Conservation (phyloP, 2,113 vertebrate species). For the Mus spicilegus region DNA sequence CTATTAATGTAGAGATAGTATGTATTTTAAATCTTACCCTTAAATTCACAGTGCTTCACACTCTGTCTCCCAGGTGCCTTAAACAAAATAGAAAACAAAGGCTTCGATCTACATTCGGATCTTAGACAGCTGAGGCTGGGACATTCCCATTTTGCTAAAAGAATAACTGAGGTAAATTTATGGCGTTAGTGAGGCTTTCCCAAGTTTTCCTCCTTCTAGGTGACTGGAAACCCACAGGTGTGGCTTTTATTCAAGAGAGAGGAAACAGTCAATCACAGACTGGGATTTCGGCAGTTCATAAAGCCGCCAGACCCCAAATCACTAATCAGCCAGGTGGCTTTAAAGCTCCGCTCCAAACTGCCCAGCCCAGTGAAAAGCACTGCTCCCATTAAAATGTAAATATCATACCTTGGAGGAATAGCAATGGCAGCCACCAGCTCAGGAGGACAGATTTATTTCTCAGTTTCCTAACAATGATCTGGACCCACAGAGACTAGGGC, state of each 20-base stretch:
- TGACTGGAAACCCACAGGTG: slow-evolving; percentile 72
- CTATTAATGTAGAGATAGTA: slow-evolving; percentile 51
- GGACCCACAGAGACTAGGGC: not conserved
- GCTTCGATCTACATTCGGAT: not conserved
- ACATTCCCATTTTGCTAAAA: slow-evolving; percentile 65
- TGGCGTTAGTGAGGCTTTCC: slow-evolving; percentile 21
- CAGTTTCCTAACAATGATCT: slow-evolving; percentile 40
- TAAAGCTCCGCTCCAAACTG: slow-evolving; percentile 44
- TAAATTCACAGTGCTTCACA: slow-evolving; percentile 57
- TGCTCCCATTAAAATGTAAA: slow-evolving; percentile 66
- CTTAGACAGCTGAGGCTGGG: not conserved
- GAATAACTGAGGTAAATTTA: slow-evolving; percentile 56
- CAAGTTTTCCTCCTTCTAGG: slow-evolving; percentile 15
- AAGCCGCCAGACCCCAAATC: slow-evolving; percentile 61
- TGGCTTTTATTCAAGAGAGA: slow-evolving; percentile 56
- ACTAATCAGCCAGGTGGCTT: slow-evolving; percentile 60
- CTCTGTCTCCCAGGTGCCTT: not conserved
- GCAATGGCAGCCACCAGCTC: slow-evolving; percentile 47
- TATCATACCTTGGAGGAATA: slow-evolving; percentile 51
- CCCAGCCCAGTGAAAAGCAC: not conserved
- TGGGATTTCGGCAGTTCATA: slow-evolving; percentile 60
- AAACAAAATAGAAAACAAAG: slow-evolving; percentile 36
- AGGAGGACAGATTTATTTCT: slow-evolving; percentile 49
- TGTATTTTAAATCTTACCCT: slow-evolving; percentile 45
- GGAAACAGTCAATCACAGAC: slow-evolving; percentile 63